Evolutionary conservation across 2,797 vertebrate species (phyloP).

Genomic region (Cyprinodon diabolis): DNA sequence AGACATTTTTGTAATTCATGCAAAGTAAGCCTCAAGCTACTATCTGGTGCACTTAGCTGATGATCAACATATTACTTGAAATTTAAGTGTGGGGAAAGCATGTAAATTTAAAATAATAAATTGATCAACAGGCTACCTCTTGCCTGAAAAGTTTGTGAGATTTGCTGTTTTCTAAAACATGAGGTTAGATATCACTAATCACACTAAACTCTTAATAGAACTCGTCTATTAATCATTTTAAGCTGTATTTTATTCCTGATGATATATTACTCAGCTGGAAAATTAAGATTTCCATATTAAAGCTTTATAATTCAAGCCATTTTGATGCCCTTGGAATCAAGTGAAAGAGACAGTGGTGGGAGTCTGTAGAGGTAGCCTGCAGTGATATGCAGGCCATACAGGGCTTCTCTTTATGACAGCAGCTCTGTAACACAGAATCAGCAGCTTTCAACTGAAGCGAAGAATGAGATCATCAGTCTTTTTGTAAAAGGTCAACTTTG

Average conservation of each 20-base stretch:
- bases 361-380: constrained; percentile 75
- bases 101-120: constrained; percentile 16
- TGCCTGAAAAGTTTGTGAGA: constrained; percentile 44
- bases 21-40: no score
- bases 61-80: no score
- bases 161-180: constrained; percentile 46
- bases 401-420: constrained; percentile 76
- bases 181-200: constrained; percentile 21
- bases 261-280: constrained; percentile 87
- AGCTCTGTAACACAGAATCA: constrained; percentile 79
- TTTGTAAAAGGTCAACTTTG: constrained; percentile 79
- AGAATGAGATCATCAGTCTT: constrained; percentile 84
- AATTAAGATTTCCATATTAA: constrained; percentile 93
- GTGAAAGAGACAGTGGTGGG: constrained; percentile 71
- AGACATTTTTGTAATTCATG: no score
- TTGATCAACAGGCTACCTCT: constrained; percentile 27
- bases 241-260: constrained; percentile 82
- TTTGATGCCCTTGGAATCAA: constrained; percentile 73
- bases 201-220: constrained; percentile 39
- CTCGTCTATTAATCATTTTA: constrained; percentile 62
- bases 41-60: no score
- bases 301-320: constrained; percentile 86
- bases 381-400: constrained; percentile 77
- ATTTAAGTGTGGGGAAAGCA: constrained; percentile 29
- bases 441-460: constrained; percentile 80